Evolutionary conservation across 2,888 invertebrate species (phyloP).

Genomic region (Artemia sinica): DNA sequence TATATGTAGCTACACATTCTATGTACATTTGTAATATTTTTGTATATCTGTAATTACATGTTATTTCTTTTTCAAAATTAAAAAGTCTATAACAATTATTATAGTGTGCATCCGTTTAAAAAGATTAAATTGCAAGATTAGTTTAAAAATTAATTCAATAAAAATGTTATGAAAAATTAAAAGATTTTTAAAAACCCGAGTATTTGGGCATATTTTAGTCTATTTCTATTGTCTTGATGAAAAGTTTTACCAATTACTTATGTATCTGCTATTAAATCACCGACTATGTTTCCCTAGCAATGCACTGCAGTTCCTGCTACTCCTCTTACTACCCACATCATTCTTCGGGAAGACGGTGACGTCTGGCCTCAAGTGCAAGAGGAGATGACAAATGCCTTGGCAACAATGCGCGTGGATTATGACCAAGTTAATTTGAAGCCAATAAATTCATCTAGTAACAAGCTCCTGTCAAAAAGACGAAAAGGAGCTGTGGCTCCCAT

Average conservation of each 20-base stretch:
- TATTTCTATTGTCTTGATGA: not conserved
- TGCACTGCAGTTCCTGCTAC: slow-evolving; percentile 83
- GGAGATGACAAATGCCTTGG: slow-evolving; percentile 92
- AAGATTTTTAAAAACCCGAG: not conserved
- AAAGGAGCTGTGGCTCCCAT: slow-evolving; percentile 24
- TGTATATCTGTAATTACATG: too few relatives aligned
- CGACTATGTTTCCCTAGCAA: slow-evolving; percentile 34
- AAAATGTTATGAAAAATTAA: too few relatives aligned
- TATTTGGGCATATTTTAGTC: not conserved
- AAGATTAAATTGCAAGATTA: too few relatives aligned
- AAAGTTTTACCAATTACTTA: not conserved
- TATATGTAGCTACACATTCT: too few relatives aligned
- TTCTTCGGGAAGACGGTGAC: slow-evolving; percentile 75
- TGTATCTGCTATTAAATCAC: not conserved
- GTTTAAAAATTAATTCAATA: too few relatives aligned
- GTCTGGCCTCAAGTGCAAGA: slow-evolving; percentile 96
- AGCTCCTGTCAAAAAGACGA: slow-evolving; percentile 62
- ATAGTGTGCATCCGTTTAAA: too few relatives aligned
- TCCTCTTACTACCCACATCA: slow-evolving; percentile 72
- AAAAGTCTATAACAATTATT: too few relatives aligned
- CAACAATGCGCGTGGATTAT: slow-evolving; percentile 95
- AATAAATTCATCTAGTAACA: slow-evolving; percentile 78
- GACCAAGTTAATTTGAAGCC: slow-evolving; percentile 86
- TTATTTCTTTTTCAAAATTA: too few relatives aligned
- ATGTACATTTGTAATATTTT: too few relatives aligned